Percentiles rank a stretch among this genome's conserved stretches.
Evolutionary conservation across 2,888 invertebrate species (phyloP).

Genomic region (Tineola bisselliella): DNA sequence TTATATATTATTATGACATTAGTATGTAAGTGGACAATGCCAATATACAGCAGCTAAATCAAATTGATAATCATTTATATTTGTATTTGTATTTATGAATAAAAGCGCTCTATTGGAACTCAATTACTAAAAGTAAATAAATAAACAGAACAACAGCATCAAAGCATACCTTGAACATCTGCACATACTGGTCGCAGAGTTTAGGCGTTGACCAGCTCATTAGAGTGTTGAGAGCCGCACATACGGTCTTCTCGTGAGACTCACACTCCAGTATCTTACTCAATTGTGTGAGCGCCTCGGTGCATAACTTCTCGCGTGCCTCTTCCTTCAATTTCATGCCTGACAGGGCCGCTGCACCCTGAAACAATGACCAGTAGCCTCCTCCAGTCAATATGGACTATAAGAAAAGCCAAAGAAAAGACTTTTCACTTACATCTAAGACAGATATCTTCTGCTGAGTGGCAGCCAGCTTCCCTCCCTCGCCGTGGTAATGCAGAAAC

Average conservation of each 20-base stretch:
- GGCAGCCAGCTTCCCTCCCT: conserved; percentile 90
- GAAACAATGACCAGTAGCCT: conserved; percentile 21
- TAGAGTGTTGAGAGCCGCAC: conserved; percentile 83
- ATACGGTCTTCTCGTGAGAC: conserved; percentile 91
- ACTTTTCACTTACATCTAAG: conserved; percentile 72
- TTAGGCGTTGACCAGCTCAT: conserved; percentile 70
- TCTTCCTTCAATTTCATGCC: conserved; percentile 72
- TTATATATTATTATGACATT: too few relatives aligned
- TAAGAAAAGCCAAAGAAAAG: too few relatives aligned
- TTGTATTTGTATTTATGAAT: too few relatives aligned
- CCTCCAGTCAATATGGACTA: too few relatives aligned
- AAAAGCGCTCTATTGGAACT: too few relatives aligned
- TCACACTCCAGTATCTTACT: conserved; percentile 84
- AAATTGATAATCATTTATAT: too few relatives aligned
- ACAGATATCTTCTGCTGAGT: conserved; percentile 90
- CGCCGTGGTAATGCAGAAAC: conserved; percentile 86
- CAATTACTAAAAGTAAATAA: too few relatives aligned
- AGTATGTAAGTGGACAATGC: too few relatives aligned
- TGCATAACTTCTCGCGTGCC: conserved; percentile 52
- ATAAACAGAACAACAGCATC: conserved; percentile 13
- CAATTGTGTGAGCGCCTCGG: conserved; percentile 72
- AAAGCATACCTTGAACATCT: not conserved
- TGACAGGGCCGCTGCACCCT: conserved; percentile 79
- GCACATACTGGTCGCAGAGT: not conserved
- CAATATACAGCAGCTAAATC: too few relatives aligned